Evolutionary conservation across 2,888 invertebrate species (phyloP), one percentile per base, ranked within the genome.

Genomic region (Rhamnusium bicolor): DNA sequence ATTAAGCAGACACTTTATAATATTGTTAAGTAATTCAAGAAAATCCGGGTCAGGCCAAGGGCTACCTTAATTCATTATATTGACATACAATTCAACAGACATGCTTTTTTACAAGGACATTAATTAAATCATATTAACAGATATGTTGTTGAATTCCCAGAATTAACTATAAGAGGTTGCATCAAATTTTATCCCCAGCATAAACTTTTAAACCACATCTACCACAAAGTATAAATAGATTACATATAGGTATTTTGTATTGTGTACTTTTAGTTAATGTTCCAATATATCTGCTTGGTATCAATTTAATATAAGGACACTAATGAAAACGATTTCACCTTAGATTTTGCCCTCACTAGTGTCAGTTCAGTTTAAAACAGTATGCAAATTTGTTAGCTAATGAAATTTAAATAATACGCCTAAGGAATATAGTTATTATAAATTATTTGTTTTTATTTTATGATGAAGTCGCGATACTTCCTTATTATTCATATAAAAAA

Each of bases 31-130:
- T 71, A 71, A 66, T 71, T 62, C 56, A 74, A 79, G 72, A 72
- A 77, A 78, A 82, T 79, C 79, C 77, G 79, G 80, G 80, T 81
- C 81, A 82, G 81, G 80, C 80, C 80, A 82, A 82, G 82, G 81
- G 81, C 81, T 81, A 78, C 78, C 76, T 77, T 79, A 81, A 79
- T 81, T 80, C 75, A 78, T 61, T 74, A 73, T 79, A 77, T 79
- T 79, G 77, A 80, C 78, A 81, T 68, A 77, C 69, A 76, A 75
- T 69, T 74, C 56, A 77, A 69, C 72, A 74, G 73, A 77, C 78
- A 79, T 79, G 77, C 75, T 74, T 79, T 71, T 73, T n/a, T 56
- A 73, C 77, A 76, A 79, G 79, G 79, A 77, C 79, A 61, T 21
- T 68, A 54, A 69, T 77, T 60, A 69, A 62, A 12, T 16, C 16